A percentile compares a stretch with the other conserved stretches of the same genome.
Conservation (phyloP, 2,888 invertebrate genomes). For the Agrypnus murinus region DNA sequence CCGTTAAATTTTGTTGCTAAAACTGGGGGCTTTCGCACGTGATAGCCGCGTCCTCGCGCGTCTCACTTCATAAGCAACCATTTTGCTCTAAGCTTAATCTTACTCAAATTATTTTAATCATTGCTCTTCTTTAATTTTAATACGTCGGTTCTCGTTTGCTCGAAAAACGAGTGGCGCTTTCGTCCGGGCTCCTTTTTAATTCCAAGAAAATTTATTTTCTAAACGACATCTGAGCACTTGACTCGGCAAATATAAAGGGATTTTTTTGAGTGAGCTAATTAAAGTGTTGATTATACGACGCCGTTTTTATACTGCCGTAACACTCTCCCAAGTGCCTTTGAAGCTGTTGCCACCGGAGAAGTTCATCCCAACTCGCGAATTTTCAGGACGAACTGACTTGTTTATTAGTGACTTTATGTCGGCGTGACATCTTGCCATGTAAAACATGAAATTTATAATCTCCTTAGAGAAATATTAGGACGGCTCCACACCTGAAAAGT, state of each 20-base stretch:
- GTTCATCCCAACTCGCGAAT: constrained; percentile 38
- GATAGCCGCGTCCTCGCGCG: constrained; percentile 61
- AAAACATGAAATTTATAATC: constrained; percentile 45
- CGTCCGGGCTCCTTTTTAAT: constrained; percentile 37
- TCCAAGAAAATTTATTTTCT: constrained; percentile 39
- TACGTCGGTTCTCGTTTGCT: constrained; percentile 45
- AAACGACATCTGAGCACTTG: constrained; percentile 29
- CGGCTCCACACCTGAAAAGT: constrained; percentile 38
- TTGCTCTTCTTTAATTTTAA: constrained; percentile 56
- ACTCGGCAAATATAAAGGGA: constrained; percentile 35
- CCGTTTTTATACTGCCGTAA: constrained; percentile 37
- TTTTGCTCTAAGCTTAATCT: constrained; percentile 54
- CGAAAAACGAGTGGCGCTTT: constrained; percentile 21
- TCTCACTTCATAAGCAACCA: constrained; percentile 60
- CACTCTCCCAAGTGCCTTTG: constrained; percentile 32
- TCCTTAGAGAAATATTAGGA: constrained; percentile 40
- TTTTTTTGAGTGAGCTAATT: constrained; percentile 41
- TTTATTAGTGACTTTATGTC: constrained; percentile 48
- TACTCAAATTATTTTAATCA: constrained; percentile 57
- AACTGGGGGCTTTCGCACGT: constrained; percentile 64
- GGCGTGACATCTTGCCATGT: constrained; percentile 43
- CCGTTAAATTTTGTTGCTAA: constrained; percentile 68
- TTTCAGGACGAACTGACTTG: constrained; percentile 40
- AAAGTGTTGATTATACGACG: constrained; percentile 45
- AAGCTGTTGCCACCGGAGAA: constrained; percentile 36